phyloP scores from a whole-genome alignment of 1,140 invertebrate genomes.

The Aphidius ervi region DNA sequence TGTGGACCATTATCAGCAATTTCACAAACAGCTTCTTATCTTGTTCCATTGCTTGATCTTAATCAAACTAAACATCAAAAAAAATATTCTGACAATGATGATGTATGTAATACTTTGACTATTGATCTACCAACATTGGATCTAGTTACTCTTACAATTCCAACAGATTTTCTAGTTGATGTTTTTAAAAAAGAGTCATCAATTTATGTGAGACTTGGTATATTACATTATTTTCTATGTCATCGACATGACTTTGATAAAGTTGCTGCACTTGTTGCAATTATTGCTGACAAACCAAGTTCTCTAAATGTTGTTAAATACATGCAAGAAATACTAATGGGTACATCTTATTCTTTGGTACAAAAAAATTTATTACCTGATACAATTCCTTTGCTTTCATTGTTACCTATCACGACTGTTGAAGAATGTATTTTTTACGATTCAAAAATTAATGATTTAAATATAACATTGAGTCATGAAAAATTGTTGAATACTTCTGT shows the following conservation, averaged over 20 bases:
- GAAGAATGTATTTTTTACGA: conserved; percentile 53
- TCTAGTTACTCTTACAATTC: conserved; percentile 62
- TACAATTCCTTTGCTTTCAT: conserved; percentile 60
- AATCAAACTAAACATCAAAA: neutral
- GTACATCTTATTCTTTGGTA: conserved; percentile 66
- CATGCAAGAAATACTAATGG: conserved; percentile 75
- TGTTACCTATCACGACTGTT: conserved; percentile 68
- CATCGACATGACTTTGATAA: conserved; percentile 69
- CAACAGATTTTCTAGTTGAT: conserved; percentile 61
- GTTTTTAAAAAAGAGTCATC: conserved; percentile 64
- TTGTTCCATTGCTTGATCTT: conserved; percentile 58
- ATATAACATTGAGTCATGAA: conserved; percentile 60
- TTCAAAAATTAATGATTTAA: conserved; percentile 52
- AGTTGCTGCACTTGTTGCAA: conserved; percentile 59
- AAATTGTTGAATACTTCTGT: conserved; percentile 74
- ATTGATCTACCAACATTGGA: conserved; percentile 69
- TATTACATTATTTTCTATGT: conserved; percentile 74
- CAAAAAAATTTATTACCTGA: conserved; percentile 68
- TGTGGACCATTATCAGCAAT: conserved; percentile 57
- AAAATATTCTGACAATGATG: conserved; percentile 4
- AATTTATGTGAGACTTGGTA: conserved; percentile 67
- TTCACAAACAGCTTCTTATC: conserved; percentile 57
- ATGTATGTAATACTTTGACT: conserved; percentile 38
- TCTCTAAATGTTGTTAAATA: conserved; percentile 57
- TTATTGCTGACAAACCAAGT: conserved; percentile 53